Conservation (phyloP, 2,113 vertebrate species). For the Meriones unguiculatus region DNA sequence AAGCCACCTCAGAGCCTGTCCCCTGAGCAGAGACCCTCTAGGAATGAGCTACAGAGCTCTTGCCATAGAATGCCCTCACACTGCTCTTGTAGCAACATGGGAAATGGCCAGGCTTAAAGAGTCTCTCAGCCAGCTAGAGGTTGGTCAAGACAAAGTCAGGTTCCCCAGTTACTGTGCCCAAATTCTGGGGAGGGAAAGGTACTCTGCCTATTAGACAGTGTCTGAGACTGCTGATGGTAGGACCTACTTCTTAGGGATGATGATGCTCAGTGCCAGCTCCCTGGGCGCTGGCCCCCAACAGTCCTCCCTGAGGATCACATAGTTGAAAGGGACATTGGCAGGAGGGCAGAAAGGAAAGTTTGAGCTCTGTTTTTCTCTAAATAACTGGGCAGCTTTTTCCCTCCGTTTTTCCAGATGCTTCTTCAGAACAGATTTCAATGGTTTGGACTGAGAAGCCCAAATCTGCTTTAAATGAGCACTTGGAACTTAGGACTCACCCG, state of each 20-base stretch:
- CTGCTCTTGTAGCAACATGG: background rate
- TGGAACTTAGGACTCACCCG: constrained; percentile 39
- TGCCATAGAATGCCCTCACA: background rate
- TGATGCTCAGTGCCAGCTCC: background rate
- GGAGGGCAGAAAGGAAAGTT: constrained; percentile 63
- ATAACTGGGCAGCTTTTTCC: constrained; percentile 74
- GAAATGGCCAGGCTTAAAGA: background rate
- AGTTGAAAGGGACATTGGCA: constrained; percentile 71
- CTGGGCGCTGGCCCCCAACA: background rate
- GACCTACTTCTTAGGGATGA: background rate
- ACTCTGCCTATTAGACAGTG: background rate
- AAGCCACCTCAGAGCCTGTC: background rate
- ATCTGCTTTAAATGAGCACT: constrained; percentile 72
- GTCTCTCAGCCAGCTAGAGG: background rate
- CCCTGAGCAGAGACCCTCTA: background rate
- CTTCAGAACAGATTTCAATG: constrained; percentile 72
- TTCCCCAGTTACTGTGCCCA: too few relatives aligned
- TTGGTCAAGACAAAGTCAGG: background rate
- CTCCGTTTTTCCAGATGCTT: constrained; percentile 80
- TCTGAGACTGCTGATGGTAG: background rate
- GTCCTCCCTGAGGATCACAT: constrained; percentile 23
- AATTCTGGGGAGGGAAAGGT: background rate
- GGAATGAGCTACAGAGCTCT: background rate
- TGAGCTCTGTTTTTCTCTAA: constrained; percentile 76
- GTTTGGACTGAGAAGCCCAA: constrained; percentile 55